These are phyloP conservation scores for Psilopsiagon aurifrons DNA, from an alignment of 2,113 vertebrate genomes.

Conservation along the genomic window DNA sequence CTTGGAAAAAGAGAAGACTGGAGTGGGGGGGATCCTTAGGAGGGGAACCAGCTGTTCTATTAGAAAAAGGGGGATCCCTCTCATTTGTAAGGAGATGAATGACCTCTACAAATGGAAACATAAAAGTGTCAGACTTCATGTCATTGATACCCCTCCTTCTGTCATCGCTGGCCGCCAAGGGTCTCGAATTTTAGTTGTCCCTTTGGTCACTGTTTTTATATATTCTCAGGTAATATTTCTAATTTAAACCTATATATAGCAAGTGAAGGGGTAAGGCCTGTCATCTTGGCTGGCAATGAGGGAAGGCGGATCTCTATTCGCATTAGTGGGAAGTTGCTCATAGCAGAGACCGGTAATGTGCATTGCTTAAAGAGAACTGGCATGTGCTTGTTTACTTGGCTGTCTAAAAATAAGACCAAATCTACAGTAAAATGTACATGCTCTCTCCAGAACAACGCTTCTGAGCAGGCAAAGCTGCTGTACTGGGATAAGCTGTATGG, in stretches of 20 bases:
- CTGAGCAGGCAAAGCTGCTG: not conserved
- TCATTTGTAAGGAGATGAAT: not conserved
- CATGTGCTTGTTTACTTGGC: not conserved
- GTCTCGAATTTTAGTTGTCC: not conserved
- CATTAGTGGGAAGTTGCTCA: not conserved
- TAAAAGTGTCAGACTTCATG: not conserved
- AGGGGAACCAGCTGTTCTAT: not conserved
- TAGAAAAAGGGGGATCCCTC: not conserved
- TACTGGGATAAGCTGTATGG: not conserved
- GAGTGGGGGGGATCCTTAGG: not conserved
- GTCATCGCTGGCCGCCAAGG: not conserved
- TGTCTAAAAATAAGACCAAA: slow-evolving; percentile 24
- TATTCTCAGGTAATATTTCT: not conserved
- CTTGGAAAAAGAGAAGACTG: not conserved
- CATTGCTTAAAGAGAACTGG: not conserved
- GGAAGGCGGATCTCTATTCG: not conserved
- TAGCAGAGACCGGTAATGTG: rapidly evolving
- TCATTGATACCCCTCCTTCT: not conserved
- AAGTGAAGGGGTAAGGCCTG: not conserved
- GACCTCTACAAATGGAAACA: not conserved
- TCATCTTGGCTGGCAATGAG: not conserved
- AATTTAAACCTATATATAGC: not conserved
- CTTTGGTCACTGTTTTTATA: not conserved
- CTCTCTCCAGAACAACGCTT: not conserved
- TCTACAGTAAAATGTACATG: not conserved